A percentile compares a stretch with the other conserved stretches of the same genome.
These are phyloP conservation scores for Tiaroga cobitis DNA, from an alignment of 2,797 vertebrate genomes.

Conservation along the genomic window DNA sequence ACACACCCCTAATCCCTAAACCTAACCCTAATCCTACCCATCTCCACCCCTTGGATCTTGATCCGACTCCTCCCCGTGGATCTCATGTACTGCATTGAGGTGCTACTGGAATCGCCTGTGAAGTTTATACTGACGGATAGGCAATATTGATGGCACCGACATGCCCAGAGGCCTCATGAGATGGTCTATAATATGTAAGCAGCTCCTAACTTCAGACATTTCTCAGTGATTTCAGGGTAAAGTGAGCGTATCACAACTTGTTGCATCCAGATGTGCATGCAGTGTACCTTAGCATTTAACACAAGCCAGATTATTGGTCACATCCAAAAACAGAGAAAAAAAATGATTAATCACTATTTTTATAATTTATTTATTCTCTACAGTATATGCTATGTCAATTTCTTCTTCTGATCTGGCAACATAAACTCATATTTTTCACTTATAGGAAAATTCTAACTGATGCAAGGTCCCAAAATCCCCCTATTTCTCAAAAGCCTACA, in stretches of 20 bases:
- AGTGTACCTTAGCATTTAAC: not conserved
- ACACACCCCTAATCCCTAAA: too few species aligned
- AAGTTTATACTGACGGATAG: not conserved
- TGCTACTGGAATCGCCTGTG: not conserved
- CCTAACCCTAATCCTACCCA: too few species aligned
- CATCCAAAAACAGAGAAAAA: not conserved
- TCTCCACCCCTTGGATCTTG: too few species aligned
- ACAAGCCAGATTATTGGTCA: not conserved
- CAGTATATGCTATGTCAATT: not conserved
- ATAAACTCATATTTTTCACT: too few species aligned
- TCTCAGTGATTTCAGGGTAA: not conserved
- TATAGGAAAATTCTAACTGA: not conserved
- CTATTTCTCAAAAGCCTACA: not conserved
- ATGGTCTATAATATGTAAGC: not conserved
- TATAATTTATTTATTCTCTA: not conserved
- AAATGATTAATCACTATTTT: not conserved
- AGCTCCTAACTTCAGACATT: conserved; percentile 21
- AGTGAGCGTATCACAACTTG: not conserved
- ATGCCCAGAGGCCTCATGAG: not conserved
- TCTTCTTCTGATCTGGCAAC: not conserved
- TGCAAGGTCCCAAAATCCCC: not conserved
- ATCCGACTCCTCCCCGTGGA: too few species aligned
- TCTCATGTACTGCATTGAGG: too few species aligned
- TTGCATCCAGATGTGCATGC: not conserved
- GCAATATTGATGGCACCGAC: not conserved